These are phyloP conservation scores for Numenius arquata DNA, from an alignment of 2,113 vertebrate genomes.

Conservation along the genomic window DNA sequence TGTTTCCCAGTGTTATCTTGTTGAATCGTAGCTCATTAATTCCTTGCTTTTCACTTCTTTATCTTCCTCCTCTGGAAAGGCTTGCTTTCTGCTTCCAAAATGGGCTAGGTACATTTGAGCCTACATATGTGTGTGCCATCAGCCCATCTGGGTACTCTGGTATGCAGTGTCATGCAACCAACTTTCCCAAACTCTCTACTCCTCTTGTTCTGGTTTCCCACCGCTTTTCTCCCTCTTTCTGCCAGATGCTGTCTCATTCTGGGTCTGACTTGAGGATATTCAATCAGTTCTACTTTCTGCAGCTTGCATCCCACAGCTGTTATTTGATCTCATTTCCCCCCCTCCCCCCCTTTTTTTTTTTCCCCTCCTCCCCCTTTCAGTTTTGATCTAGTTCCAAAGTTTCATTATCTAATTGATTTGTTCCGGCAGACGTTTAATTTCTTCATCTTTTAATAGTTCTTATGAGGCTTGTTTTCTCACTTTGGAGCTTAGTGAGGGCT, in stretches of 20 bases:
- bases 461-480: conserved; percentile 1
- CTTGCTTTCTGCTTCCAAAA: neutral
- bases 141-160: neutral
- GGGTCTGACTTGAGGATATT: neutral
- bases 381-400: conserved; percentile 42
- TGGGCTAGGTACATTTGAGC: neutral
- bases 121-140: neutral
- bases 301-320: conserved; percentile 24
- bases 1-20: neutral
- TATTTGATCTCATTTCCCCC: neutral
- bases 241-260: conserved; percentile 30
- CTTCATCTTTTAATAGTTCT: conserved; percentile 30
- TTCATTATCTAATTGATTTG: conserved; percentile 52
- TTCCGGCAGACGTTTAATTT: conserved; percentile 6
- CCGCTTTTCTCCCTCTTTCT: neutral
- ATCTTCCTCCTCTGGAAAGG: neutral
- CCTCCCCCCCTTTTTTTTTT: neutral
- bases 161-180: neutral
- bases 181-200: neutral
- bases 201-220: neutral
- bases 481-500: conserved; percentile 14
- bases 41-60: neutral
- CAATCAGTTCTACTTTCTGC: conserved; percentile 6
- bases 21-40: neutral
- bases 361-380: neutral